Evolutionary conservation across 2,113 vertebrate genomes (phyloP), one percentile per base, ranked within the genome.

Genomic region (Theristicus caerulescens): DNA sequence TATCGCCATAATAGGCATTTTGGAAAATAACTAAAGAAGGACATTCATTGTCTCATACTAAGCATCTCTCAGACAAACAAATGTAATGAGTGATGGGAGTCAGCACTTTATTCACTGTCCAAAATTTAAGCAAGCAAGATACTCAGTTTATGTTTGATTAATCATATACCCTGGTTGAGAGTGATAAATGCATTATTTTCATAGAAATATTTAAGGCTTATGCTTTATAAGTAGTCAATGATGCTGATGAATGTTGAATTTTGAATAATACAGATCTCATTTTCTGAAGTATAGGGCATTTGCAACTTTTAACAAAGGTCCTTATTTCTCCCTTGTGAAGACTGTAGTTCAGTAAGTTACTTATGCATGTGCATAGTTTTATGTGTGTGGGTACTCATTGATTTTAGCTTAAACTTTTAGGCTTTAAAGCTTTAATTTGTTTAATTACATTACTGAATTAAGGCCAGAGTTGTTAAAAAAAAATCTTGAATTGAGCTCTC

Each of bases 371-470:
- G 21, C 22, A 17, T 79, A 42, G 10, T 64, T 91, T 82, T 57
- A 38, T 71, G 12, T 52, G 10, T 82, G 27, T 82, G 69, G 29
- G 31, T 64, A 24, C 15, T 71, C 10, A 91, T 4, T 80, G 70
- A 93, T 91, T 95, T 87, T 82, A 87, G 52, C 36, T 92, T 91
- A 72, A 91, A 77, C 22, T 79, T 76, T 65, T 65, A 42, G 49
- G 66, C 34, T 90, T 83, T 80, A 72, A 80, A 66, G 54, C 17
- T 58, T 91, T 82, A 61, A 65, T 87, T 91, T 92, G 7, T 72
- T 92, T 79, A 93, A 92, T 93, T 96, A 44, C 52, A 49, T 94
- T 81, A 62, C 40, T 91, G 86, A 96, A 85, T 52, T 61, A 86
- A 84, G 15, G 64, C 86, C 94, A 91, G 51, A 70, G 32, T 58